These are phyloP conservation scores for Coturnix japonica DNA, from an alignment of 2,113 vertebrate species.

Conservation along the genomic window DNA sequence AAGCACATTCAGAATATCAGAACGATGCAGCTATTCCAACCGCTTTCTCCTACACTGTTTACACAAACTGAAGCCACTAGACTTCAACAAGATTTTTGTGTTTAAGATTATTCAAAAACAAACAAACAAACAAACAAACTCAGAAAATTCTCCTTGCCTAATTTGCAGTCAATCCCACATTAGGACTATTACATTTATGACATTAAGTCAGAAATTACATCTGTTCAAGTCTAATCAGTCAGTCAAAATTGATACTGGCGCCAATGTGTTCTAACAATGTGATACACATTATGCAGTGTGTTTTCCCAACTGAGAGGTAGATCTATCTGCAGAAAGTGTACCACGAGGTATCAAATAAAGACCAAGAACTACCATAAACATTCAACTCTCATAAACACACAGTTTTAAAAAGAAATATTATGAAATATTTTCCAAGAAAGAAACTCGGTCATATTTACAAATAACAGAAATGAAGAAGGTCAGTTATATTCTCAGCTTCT, in stretches of 20 bases:
- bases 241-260: background rate
- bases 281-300: background rate
- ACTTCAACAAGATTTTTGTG: background rate
- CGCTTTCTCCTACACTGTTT: background rate
- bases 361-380: background rate
- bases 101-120: background rate
- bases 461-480: background rate
- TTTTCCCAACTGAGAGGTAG: background rate
- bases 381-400: background rate
- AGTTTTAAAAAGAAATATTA: background rate
- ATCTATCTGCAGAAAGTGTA: background rate
- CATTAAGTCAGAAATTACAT: background rate
- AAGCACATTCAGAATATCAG: background rate
- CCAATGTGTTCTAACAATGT: background rate
- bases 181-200: background rate
- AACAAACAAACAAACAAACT: background rate
- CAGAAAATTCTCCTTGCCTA: background rate
- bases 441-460: background rate
- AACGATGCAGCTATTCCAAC: background rate
- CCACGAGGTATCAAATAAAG: background rate
- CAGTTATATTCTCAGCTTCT: background rate
- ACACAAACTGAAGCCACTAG: background rate
- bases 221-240: background rate
- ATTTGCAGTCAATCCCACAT: background rate
- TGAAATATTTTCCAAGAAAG: background rate